These are phyloP conservation scores for Montipora foliosa DNA, from an alignment of 64 coral and sea anemone genomes.

Conservation along the genomic window DNA sequence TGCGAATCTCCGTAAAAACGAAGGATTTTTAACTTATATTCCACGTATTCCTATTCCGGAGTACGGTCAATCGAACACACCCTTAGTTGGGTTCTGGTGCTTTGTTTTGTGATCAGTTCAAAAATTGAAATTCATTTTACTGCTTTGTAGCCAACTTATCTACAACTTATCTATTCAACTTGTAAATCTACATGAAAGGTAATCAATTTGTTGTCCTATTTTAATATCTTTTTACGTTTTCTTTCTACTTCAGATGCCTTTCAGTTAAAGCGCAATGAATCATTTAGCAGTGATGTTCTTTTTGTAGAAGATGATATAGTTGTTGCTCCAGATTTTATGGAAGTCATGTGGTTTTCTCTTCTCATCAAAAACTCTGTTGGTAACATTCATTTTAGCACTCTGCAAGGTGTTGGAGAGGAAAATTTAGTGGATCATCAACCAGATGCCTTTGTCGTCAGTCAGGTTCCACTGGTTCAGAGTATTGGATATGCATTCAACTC, in stretches of 20 bases:
- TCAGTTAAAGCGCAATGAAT: slow-evolving; percentile 81
- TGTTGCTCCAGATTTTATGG: slow-evolving; percentile 90
- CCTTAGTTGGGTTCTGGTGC: no score
- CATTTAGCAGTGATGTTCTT: slow-evolving; percentile 87
- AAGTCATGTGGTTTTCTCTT: slow-evolving; percentile 83
- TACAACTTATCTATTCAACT: no score
- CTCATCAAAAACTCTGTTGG: slow-evolving; percentile 83
- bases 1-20: no score
- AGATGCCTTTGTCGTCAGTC: slow-evolving; percentile 83
- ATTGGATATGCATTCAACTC: slow-evolving; percentile 90
- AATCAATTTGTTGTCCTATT: not conserved
- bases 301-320: slow-evolving; percentile 93
- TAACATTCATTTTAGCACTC: slow-evolving; percentile 80
- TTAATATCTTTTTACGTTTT: not conserved
- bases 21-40: no score
- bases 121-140: no score
- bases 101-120: no score
- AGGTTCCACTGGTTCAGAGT: slow-evolving; percentile 86
- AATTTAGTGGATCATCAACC: slow-evolving; percentile 83
- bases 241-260: slow-evolving; percentile 64
- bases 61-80: no score
- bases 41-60: no score
- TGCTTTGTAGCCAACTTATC: no score
- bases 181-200: no score
- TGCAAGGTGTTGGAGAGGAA: slow-evolving; percentile 81